phyloP scores from a whole-genome alignment of 1,140 invertebrate genomes.

The Stenopsyche tienmushanensis region DNA sequence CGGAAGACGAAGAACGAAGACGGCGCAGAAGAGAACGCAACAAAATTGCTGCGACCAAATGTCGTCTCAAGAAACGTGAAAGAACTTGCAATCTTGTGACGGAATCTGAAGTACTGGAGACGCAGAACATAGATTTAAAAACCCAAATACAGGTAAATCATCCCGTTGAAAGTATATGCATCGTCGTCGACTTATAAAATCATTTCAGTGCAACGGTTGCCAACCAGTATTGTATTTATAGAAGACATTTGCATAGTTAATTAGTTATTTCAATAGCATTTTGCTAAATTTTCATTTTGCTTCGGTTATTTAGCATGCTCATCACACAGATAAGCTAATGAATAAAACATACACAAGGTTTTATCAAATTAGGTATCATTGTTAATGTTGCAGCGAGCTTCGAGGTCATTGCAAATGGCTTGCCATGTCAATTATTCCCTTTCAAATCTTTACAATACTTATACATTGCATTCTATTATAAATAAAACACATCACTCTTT shows the following conservation, averaged over 20 bases:
- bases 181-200: background rate
- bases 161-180: background rate
- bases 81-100: constrained; percentile 82
- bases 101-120: constrained; percentile 82
- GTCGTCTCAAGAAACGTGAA: constrained; percentile 90
- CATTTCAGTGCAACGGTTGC: too few species aligned
- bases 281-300: background rate
- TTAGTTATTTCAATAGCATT: background rate
- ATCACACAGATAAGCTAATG: constrained; percentile 10
- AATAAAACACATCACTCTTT: background rate
- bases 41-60: constrained; percentile 94
- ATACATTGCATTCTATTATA: constrained; percentile 6
- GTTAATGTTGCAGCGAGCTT: constrained; percentile 17
- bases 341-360: constrained; percentile 20
- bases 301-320: background rate
- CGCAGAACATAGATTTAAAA: constrained; percentile 84
- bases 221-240: too few species aligned
- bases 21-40: constrained; percentile 83
- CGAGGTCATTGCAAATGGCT: constrained; percentile 30
- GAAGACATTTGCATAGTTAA: background rate
- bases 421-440: constrained; percentile 19
- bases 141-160: constrained; percentile 66
- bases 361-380: constrained; percentile 36
- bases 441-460: constrained; percentile 23
- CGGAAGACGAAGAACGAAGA: constrained; percentile 87